Evolutionary conservation across 1,140 invertebrate species (phyloP), one percentile per base, ranked within the genome.

Genomic region (Cardiocondyla obscurior): DNA sequence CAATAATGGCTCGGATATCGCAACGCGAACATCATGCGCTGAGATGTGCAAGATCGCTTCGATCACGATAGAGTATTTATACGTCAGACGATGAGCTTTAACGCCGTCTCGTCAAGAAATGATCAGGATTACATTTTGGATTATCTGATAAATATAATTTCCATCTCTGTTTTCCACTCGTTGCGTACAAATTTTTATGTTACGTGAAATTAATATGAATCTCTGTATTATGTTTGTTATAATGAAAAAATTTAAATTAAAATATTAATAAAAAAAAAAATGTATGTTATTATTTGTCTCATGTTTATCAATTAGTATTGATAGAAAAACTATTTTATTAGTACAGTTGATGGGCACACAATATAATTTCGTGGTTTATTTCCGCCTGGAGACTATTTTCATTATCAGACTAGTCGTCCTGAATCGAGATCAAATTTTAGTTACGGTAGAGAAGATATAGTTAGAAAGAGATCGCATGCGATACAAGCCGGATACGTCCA

Each of bases 401-500:
- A 67, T 51, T 57, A 62, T 53, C 69, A 73, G 30, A 55, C 51
- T 64, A 28, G 8, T 28, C n/a, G 49, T 25, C 39, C 33, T 28
- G 28, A 19, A 36, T 36, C 42, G 16, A 49, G 73, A 88, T 88
- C 70, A 60, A 88, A 89, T 83, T 88, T 85, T 76, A 55, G 14
- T 42, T 51, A 55, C 39, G 49, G 36, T 10, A 46, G 19, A 51
- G 14, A 36, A 65, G 55, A 53, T 19, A 16, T 30, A n/a, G 28
- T 1, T 1, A 19, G 22, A 19, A 28, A 69, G 58, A 25, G 33
- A 64, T 46, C 28, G 19, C 65, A 22, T 30, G 14, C 14, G 22
- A 25, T 46, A 51, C 57, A 77, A 83, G 83, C 90, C 85, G 85
- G 83, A 86, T 67, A 49, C 67, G n/a, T 84, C 76, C 74, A 46